phyloP scores from a whole-genome alignment of 30 jellyfish, hydroid and myxozoan genomes.

The Hydra vulgaris region DNA sequence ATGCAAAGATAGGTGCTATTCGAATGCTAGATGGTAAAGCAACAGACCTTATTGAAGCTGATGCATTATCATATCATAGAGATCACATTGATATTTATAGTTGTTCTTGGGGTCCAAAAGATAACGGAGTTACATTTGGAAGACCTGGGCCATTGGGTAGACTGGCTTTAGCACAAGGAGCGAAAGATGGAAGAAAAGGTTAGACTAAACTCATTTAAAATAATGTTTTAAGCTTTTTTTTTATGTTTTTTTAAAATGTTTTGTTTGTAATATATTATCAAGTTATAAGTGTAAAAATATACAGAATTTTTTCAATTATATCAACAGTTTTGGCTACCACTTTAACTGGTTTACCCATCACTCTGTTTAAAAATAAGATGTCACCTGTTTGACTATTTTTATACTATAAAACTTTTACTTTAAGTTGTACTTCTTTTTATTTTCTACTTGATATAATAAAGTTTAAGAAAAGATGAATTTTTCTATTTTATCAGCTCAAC shows the following conservation, averaged over 20 bases:
- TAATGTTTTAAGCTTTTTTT: neutral
- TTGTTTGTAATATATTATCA: neutral
- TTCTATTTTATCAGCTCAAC: too few species aligned
- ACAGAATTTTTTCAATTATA: neutral
- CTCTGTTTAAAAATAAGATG: too few species aligned
- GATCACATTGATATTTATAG: conserved; percentile 88
- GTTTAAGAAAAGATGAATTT: too few species aligned
- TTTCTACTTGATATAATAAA: too few species aligned
- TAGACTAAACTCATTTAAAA: neutral
- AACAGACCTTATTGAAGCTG: conserved; percentile 93
- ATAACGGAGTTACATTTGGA: conserved; percentile 92
- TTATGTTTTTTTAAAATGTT: neutral
- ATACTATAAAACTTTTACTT: too few species aligned
- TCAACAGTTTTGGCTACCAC: too few species aligned
- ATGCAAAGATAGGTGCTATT: conserved; percentile 85
- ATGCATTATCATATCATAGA: conserved; percentile 79
- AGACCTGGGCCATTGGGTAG: conserved; percentile 92
- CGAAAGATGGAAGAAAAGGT: conserved; percentile 89
- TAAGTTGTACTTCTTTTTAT: too few species aligned
- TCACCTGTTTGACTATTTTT: too few species aligned
- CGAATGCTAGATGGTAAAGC: conserved; percentile 95
- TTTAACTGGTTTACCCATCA: too few species aligned
- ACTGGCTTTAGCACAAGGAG: conserved; percentile 83
- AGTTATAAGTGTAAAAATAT: neutral
- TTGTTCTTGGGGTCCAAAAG: conserved; percentile 99